Evolutionary conservation across 1,140 invertebrate species (phyloP).

Genomic region (Hormaphis cornu): DNA sequence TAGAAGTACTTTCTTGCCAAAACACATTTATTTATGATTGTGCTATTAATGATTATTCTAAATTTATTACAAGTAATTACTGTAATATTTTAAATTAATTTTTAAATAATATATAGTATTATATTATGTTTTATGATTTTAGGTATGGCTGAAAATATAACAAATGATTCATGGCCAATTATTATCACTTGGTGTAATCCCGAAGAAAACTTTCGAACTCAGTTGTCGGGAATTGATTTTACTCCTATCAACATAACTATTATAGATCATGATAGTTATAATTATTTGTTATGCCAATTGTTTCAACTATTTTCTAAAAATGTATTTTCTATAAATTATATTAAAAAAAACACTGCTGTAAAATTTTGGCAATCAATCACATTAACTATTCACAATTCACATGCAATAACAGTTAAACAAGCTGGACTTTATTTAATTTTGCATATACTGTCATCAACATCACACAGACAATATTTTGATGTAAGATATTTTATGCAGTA

Average conservation of each 20-base stretch:
- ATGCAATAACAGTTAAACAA: background rate
- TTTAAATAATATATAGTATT: background rate
- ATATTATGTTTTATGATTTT: background rate
- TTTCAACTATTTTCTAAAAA: constrained; percentile 16
- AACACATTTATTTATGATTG: constrained; percentile 18
- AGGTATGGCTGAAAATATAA: constrained; percentile 8
- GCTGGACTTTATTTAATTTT: constrained; percentile 5
- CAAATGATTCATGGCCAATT: constrained; percentile 9
- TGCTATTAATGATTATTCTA: constrained; percentile 28
- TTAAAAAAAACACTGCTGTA: constrained; percentile 2
- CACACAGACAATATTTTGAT: constrained; percentile 13
- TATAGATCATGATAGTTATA: constrained; percentile 1
- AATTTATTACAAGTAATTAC: constrained; percentile 27
- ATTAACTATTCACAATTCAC: constrained; percentile 13
- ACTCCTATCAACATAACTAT: constrained; percentile 2
- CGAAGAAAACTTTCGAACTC: constrained; percentile 1
- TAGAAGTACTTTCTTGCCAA: constrained; percentile 28
- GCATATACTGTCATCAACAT: background rate
- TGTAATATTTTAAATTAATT: background rate
- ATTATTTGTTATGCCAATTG: background rate
- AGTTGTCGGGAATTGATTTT: constrained; percentile 13
- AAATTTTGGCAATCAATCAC: constrained; percentile 7
- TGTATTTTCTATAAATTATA: constrained; percentile 7
- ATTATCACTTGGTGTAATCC: constrained; percentile 19
- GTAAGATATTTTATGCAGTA: background rate